phyloP scores from a whole-genome alignment of 2,888 invertebrate species.

The Netelia fuscicornis region DNA sequence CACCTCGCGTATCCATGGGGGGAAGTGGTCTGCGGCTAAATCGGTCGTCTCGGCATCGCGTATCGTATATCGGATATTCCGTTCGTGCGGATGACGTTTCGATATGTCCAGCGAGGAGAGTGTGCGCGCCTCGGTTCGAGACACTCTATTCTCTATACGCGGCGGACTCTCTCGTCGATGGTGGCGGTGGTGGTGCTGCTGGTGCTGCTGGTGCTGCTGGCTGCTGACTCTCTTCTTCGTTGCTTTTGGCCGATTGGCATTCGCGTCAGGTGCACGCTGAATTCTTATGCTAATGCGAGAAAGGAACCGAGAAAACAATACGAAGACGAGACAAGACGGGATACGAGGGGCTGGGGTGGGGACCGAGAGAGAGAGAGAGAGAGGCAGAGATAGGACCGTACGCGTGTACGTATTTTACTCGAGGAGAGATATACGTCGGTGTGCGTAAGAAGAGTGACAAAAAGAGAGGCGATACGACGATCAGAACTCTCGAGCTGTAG shows the following conservation, averaged over 20 bases:
- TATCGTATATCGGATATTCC: conserved; percentile 75
- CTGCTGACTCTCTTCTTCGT: conserved; percentile 55
- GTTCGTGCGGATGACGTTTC: conserved; percentile 73
- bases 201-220: conserved; percentile 43
- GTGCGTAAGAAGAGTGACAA: conserved; percentile 38
- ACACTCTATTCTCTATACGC: not conserved
- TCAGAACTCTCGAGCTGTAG: conserved; percentile 37
- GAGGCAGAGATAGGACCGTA: not conserved
- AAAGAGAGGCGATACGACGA: conserved; percentile 42
- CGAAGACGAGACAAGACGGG: conserved; percentile 75
- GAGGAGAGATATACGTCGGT: conserved; percentile 50
- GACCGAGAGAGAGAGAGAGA: not conserved
- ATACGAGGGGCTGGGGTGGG: conserved; percentile 46
- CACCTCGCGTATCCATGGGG: not conserved
- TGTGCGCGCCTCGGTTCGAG: conserved; percentile 53
- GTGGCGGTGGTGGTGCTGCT: not conserved
- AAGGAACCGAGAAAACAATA: conserved; percentile 85
- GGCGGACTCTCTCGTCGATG: not conserved
- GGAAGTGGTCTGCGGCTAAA: conserved; percentile 70
- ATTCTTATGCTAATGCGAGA: conserved; percentile 85
- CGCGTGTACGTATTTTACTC: conserved; percentile 66
- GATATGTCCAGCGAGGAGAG: conserved; percentile 74
- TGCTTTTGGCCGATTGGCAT: conserved; percentile 77
- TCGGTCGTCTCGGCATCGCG: conserved; percentile 54
- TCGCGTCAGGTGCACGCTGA: conserved; percentile 84